Evolutionary conservation across 2,888 invertebrate genomes (phyloP).

Genomic region (Cremastobaeus sp.): DNA sequence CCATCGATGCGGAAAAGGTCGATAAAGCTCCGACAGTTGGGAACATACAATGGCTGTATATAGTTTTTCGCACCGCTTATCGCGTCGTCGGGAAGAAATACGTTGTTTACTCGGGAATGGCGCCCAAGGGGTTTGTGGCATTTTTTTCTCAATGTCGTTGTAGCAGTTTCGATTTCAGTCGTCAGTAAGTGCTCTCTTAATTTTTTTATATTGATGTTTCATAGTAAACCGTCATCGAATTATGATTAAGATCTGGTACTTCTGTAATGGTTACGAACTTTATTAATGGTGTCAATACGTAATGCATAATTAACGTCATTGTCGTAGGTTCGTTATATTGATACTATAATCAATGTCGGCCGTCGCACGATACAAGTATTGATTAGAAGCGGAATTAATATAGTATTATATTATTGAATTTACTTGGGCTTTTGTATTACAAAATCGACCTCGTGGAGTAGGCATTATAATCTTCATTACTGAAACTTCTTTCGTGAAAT

Average conservation of each 20-base stretch:
- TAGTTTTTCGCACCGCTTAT: conserved; percentile 23
- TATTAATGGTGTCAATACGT: conserved; percentile 32
- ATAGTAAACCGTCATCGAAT: conserved; percentile 34
- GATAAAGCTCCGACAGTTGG: conserved; percentile 18
- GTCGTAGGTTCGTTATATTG: conserved; percentile 19
- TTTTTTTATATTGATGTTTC: too few species aligned
- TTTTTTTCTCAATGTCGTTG: too few species aligned
- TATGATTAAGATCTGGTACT: conserved; percentile 24
- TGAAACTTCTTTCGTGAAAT: not conserved
- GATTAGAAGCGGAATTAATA: too few species aligned
- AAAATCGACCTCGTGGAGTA: too few species aligned
- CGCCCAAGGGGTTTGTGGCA: conserved; percentile 28
- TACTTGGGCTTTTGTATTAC: too few species aligned
- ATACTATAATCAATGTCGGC: conserved; percentile 15
- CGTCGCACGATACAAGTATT: not conserved
- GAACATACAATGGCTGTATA: conserved; percentile 13
- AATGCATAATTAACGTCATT: conserved; percentile 18
- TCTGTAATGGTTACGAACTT: conserved; percentile 11
- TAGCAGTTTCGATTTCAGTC: too few species aligned
- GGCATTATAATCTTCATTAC: too few species aligned
- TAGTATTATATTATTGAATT: too few species aligned
- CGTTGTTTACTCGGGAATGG: conserved; percentile 34
- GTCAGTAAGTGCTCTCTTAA: not conserved
- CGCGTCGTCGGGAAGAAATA: conserved; percentile 26
- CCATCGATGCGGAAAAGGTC: conserved; percentile 31